Conservation (phyloP, 1,140 invertebrate genomes). For the Diabrotica undecimpunctata region DNA sequence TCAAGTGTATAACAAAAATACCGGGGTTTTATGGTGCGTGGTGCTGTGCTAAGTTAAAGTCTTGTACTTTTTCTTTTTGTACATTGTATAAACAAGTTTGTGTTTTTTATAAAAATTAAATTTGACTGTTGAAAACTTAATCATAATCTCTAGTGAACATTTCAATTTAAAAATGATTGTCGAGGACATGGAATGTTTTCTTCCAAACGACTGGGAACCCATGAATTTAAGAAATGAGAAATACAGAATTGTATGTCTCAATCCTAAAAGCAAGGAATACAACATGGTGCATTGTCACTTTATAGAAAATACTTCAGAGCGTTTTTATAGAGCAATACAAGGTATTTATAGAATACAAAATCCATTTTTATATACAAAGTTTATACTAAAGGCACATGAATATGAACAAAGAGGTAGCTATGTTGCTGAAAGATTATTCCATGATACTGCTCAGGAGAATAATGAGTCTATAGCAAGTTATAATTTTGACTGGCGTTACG, state of each 20-base stretch:
- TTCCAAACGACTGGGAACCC: constrained; percentile 21
- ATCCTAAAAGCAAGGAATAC: constrained; percentile 18
- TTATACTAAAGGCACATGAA: constrained; percentile 19
- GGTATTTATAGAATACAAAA: constrained; percentile 29
- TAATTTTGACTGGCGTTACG: constrained; percentile 32
- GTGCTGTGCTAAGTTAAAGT: too few relatives aligned
- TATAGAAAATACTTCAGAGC: not conserved
- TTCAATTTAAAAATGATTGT: constrained; percentile 12
- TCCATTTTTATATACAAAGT: constrained; percentile 26
- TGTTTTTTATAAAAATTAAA: too few relatives aligned
- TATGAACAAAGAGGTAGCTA: constrained; percentile 23
- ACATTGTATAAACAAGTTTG: too few relatives aligned
- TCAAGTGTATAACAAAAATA: too few relatives aligned
- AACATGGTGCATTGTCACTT: not conserved
- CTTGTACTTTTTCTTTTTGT: too few relatives aligned
- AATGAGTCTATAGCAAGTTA: constrained; percentile 23
- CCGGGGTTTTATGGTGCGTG: too few relatives aligned
- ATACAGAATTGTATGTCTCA: constrained; percentile 13
- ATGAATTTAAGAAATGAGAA: constrained; percentile 15
- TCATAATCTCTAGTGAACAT: too few relatives aligned
- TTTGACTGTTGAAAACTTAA: too few relatives aligned
- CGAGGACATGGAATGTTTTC: constrained; percentile 11
- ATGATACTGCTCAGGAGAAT: constrained; percentile 25
- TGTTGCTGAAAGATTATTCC: constrained; percentile 19
- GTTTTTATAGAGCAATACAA: constrained; percentile 5